These are phyloP conservation scores for Drosophila bocki DNA, from an alignment of 1,140 invertebrate genomes.

Conservation along the genomic window DNA sequence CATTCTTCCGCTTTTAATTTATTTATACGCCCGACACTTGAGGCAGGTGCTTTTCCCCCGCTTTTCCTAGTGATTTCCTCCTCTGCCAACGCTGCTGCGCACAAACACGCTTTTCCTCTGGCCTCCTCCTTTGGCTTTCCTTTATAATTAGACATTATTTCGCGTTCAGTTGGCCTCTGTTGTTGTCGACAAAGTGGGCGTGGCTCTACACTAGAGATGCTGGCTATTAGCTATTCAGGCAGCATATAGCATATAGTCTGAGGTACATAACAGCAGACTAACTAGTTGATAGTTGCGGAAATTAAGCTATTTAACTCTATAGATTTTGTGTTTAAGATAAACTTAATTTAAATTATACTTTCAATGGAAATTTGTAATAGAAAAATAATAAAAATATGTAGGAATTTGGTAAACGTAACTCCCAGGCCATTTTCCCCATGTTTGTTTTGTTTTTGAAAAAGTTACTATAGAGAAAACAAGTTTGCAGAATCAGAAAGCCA, in stretches of 20 bases:
- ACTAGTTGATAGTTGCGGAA: neutral
- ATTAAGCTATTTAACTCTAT: neutral
- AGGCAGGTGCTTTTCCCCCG: slow-evolving; percentile 23
- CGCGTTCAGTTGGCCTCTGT: slow-evolving; percentile 48
- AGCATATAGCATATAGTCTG: neutral
- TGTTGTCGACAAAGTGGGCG: slow-evolving; percentile 37
- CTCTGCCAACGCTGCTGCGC: slow-evolving; percentile 17
- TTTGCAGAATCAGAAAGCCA: slow-evolving; percentile 66
- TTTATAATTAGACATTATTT: slow-evolving; percentile 66
- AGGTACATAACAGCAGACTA: neutral
- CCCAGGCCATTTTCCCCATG: neutral
- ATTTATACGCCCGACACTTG: slow-evolving; percentile 67
- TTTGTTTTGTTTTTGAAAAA: neutral
- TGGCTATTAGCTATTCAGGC: slow-evolving; percentile 44
- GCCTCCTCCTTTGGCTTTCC: slow-evolving; percentile 6
- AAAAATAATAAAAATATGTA: neutral
- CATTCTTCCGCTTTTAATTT: slow-evolving; percentile 66
- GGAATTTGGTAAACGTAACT: neutral
- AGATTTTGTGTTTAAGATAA: neutral
- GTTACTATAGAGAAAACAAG: neutral
- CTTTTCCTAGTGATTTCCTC: slow-evolving; percentile 16
- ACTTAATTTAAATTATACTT: neutral
- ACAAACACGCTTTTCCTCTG: slow-evolving; percentile 52
- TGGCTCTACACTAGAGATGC: slow-evolving; percentile 18
- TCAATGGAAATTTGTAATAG: neutral